These are phyloP conservation scores for Acanthoscelides obtectus DNA, from an alignment of 2,888 invertebrate genomes.

Conservation along the genomic window DNA sequence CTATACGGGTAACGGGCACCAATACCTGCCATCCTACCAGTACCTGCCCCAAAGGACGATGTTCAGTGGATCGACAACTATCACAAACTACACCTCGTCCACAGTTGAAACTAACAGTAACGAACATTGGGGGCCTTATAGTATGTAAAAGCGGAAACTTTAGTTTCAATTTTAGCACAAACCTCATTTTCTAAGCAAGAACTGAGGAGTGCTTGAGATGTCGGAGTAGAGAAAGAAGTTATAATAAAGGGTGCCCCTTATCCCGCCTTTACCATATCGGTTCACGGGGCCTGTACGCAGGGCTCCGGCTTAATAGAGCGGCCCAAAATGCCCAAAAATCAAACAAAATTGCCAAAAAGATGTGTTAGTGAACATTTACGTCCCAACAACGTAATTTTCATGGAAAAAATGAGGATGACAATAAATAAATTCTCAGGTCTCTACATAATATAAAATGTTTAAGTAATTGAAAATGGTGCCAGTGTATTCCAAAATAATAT, in stretches of 20 bases:
- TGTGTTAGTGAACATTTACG: too few species aligned
- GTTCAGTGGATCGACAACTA: conserved; percentile 32
- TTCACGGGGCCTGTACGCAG: too few species aligned
- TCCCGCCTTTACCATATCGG: too few species aligned
- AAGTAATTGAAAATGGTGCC: too few species aligned
- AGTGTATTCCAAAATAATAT: too few species aligned
- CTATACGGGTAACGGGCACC: conserved; percentile 36
- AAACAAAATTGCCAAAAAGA: neutral
- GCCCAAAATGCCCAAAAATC: neutral
- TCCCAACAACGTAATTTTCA: too few species aligned
- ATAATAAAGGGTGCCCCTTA: too few species aligned
- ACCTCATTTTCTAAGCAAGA: neutral
- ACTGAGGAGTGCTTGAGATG: neutral
- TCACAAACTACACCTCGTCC: conserved; percentile 28
- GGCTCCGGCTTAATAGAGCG: too few species aligned
- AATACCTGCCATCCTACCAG: conserved; percentile 46
- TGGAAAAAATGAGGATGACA: too few species aligned
- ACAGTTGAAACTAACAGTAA: conserved; percentile 29
- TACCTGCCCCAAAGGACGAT: conserved; percentile 43
- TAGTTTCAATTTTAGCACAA: neutral
- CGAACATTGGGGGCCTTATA: conserved; percentile 39
- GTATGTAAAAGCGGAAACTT: conserved; percentile 15
- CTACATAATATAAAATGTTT: too few species aligned
- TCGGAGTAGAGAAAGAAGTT: neutral
- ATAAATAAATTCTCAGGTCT: too few species aligned